These are phyloP conservation scores for Menura novaehollandiae DNA, from an alignment of 2,113 vertebrate species.

Conservation along the genomic window DNA sequence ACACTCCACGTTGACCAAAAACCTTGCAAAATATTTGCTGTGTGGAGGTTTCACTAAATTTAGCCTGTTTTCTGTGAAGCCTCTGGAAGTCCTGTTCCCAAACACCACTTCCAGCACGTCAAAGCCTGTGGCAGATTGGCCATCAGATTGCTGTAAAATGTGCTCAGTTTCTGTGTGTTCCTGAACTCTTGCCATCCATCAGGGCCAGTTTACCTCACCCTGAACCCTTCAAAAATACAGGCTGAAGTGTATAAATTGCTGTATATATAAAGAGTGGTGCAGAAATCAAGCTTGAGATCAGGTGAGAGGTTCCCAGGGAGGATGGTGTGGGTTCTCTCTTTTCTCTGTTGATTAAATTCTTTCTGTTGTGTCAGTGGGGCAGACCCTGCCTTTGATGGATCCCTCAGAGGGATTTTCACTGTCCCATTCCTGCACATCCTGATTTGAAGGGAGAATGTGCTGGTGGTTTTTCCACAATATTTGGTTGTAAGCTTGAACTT, in stretches of 20 bases:
- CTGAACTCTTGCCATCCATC: background rate
- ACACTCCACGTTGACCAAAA: background rate
- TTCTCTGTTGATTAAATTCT: background rate
- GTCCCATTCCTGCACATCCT: background rate
- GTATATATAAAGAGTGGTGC: background rate
- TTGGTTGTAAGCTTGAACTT: background rate
- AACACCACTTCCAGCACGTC: background rate
- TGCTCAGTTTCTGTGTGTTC: background rate
- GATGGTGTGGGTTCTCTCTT: background rate
- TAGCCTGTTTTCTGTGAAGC: background rate
- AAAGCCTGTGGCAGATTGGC: background rate
- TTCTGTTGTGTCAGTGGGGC: background rate
- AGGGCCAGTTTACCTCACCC: background rate
- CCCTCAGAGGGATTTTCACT: background rate
- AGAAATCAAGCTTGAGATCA: background rate
- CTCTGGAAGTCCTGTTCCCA: background rate
- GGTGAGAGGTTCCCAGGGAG: background rate
- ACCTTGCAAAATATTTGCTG: background rate
- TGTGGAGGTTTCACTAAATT: background rate
- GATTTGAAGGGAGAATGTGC: background rate
- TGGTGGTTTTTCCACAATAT: background rate
- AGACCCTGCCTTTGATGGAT: background rate
- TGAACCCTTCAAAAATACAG: background rate
- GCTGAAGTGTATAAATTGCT: background rate
- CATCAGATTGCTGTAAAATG: background rate